A percentile compares a stretch with the other conserved stretches of the same genome.
Conservation (phyloP, 2,113 vertebrate genomes). For the Drymodes brunneopygia region DNA sequence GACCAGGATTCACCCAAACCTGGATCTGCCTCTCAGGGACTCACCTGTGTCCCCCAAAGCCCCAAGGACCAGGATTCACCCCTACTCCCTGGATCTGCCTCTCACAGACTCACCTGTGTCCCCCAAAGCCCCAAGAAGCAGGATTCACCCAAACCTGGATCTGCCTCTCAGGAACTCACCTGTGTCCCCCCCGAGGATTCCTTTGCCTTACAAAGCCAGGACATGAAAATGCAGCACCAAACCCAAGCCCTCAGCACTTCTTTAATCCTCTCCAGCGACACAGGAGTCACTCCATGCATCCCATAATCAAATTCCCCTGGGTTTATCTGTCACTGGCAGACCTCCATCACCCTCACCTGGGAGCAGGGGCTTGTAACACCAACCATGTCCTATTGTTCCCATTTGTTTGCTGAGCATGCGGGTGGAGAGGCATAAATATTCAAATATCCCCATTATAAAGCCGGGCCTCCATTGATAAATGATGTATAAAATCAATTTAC, state of each 20-base stretch:
- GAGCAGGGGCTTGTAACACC: not conserved
- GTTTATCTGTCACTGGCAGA: constrained; percentile 29
- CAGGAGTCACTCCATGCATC: not conserved
- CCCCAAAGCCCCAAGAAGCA: not conserved
- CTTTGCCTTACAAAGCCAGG: not conserved
- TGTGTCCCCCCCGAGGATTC: not conserved
- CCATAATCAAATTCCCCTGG: not conserved
- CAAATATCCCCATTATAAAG: constrained; percentile 64
- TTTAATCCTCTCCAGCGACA: not conserved
- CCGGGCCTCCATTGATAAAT: constrained; percentile 63
- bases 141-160: not conserved
- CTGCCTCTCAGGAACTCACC: accelerated
- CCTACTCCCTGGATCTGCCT: no score
- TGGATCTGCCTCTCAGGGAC: no score
- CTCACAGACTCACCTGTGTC: no score
- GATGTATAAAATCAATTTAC: constrained; percentile 76
- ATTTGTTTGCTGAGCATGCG: constrained; percentile 27
- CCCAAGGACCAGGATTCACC: no score
- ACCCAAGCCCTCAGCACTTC: not conserved
- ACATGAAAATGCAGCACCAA: not conserved
- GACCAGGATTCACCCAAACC: no score
- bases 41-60: no score
- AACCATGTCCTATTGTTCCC: constrained; percentile 32
- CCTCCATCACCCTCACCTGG: not conserved
- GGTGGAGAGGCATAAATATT: constrained; percentile 45